phyloP scores from a whole-genome alignment of 2,888 invertebrate genomes.

The Polyommatus iphigenia region DNA sequence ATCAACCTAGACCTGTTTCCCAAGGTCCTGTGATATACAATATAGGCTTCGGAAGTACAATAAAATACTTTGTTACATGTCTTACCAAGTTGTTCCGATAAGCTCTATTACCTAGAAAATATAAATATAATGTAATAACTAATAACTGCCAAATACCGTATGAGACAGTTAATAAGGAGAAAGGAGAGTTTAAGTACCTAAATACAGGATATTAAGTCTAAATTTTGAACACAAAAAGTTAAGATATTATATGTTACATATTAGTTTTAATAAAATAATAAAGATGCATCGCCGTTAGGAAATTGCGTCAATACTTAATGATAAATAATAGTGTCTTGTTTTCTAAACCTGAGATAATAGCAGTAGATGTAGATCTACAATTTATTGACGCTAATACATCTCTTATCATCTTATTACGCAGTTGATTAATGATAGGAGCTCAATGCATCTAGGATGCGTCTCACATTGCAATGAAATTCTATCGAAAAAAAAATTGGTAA shows the following conservation, averaged over 20 bases:
- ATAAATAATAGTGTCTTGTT: slow-evolving; percentile 1
- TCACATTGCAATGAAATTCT: background rate
- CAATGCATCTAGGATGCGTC: background rate
- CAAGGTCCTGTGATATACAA: slow-evolving; percentile 1
- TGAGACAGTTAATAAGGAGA: background rate
- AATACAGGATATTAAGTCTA: too few relatives aligned
- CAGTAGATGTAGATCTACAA: background rate
- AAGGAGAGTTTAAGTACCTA: too few relatives aligned
- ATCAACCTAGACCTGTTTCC: slow-evolving; percentile 15
- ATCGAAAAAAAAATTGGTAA: background rate
- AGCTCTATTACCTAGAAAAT: background rate
- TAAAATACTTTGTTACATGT: background rate
- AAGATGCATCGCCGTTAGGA: too few relatives aligned
- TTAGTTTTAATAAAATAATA: too few relatives aligned
- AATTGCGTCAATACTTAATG: background rate
- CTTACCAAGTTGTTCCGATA: background rate
- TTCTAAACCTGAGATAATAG: background rate
- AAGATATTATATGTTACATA: too few relatives aligned
- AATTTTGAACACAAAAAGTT: too few relatives aligned
- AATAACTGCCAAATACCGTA: background rate
- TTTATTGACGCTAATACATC: slow-evolving; percentile 4
- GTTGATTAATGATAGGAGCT: background rate
- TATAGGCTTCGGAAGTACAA: background rate
- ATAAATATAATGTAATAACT: background rate
- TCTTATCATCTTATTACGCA: slow-evolving; percentile 9